Evolutionary conservation across 2,113 vertebrate genomes (phyloP).

Genomic region (Pteronura brasiliensis): DNA sequence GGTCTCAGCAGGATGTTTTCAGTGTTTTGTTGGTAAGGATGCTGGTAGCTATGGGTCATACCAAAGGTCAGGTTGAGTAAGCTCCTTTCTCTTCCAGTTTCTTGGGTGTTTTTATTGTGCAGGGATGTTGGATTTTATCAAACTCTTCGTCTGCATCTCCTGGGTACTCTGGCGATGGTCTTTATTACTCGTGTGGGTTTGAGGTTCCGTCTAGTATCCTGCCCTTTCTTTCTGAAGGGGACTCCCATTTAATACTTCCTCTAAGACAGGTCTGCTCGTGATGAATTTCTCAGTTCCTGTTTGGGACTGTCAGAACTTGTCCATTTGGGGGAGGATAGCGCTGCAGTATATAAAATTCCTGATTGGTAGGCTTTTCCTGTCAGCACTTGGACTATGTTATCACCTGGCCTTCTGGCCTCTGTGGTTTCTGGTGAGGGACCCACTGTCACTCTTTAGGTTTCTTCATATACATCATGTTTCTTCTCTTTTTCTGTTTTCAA

Average conservation of each 20-base stretch:
- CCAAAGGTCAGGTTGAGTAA: neutral
- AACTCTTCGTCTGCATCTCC: neutral
- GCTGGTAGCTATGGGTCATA: neutral
- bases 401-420: neutral
- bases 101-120: neutral
- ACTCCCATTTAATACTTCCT: neutral
- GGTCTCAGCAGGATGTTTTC: neutral
- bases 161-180: neutral
- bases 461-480: neutral
- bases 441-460: neutral
- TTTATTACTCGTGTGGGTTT: neutral
- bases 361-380: too few species aligned
- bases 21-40: neutral
- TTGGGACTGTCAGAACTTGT: neutral
- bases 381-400: neutral
- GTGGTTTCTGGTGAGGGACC: neutral
- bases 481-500: neutral
- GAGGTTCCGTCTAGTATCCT: neutral
- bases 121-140: neutral
- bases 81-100: neutral
- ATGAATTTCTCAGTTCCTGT: neutral
- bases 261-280: neutral
- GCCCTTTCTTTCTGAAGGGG: neutral
- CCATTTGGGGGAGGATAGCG: neutral
- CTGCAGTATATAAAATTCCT: neutral